Percentiles rank a stretch among this genome's conserved stretches.
Conservation (phyloP, 2,888 invertebrate genomes). For the Rhagonycha fulva region DNA sequence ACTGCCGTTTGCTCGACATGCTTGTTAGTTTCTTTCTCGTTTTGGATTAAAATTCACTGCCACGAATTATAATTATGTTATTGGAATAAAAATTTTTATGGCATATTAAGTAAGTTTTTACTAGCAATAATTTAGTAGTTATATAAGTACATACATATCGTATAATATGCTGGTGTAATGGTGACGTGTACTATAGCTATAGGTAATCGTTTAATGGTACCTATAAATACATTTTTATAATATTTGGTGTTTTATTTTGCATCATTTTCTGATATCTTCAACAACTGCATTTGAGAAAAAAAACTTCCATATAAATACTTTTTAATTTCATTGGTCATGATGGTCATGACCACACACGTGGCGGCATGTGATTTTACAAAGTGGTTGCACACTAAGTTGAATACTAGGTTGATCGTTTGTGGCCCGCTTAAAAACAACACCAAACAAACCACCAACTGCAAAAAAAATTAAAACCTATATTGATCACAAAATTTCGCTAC, state of each 20-base stretch:
- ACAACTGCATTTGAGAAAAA: too few species aligned
- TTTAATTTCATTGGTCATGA: too few species aligned
- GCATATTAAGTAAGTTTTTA: background rate
- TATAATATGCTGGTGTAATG: background rate
- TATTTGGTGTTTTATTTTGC: background rate
- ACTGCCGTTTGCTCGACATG: background rate
- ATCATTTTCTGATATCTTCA: too few species aligned
- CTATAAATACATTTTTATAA: background rate
- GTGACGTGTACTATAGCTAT: background rate
- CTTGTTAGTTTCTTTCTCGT: background rate
- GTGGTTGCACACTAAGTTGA: too few species aligned
- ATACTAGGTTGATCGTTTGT: too few species aligned
- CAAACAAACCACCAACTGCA: too few species aligned
- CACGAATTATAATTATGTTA: background rate
- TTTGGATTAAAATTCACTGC: background rate
- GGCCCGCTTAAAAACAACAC: too few species aligned
- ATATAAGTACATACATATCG: background rate
- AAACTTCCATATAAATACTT: too few species aligned
- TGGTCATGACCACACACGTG: too few species aligned
- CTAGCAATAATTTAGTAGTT: background rate
- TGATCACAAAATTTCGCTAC: too few species aligned
- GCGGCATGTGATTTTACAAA: too few species aligned
- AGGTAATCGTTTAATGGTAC: background rate
- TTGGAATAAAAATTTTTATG: background rate
- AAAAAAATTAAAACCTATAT: too few species aligned